Conservation (phyloP, 2,797 vertebrate genomes). For the Enteromius viviparus region DNA sequence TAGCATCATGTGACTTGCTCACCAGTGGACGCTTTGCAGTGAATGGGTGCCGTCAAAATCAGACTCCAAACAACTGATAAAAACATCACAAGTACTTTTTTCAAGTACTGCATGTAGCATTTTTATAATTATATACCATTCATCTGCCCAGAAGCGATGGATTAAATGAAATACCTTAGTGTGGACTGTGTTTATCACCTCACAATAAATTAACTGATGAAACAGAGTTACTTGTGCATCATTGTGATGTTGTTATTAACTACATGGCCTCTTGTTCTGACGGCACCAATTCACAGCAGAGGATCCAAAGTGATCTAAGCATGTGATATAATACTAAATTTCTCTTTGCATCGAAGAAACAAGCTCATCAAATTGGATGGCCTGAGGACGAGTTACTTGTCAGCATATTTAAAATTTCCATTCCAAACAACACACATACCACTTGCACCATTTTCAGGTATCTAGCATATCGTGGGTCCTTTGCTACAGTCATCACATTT, state of each 20-base stretch:
- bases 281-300: not conserved
- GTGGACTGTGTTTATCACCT: not conserved
- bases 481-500: slow-evolving; percentile 88
- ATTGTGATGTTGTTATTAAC: not conserved
- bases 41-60: not conserved
- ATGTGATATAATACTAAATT: not conserved
- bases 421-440: slow-evolving; percentile 76
- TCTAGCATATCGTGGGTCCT: slow-evolving; percentile 92
- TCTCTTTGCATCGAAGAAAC: not conserved
- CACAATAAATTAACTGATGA: not conserved
- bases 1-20: not conserved
- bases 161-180: not conserved
- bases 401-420: not conserved
- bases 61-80: not conserved
- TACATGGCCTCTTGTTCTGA: not conserved
- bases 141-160: not conserved
- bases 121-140: not conserved
- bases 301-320: not conserved
- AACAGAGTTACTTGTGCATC: not conserved
- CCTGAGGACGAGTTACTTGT: not conserved
- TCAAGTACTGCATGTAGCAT: not conserved
- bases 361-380: not conserved
- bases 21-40: not conserved
- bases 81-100: not conserved
- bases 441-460: slow-evolving; percentile 99